Evolutionary conservation across 2,888 invertebrate genomes (phyloP), one percentile per base, ranked within the genome.

Genomic region (Rhaphigaster nebulosa): DNA sequence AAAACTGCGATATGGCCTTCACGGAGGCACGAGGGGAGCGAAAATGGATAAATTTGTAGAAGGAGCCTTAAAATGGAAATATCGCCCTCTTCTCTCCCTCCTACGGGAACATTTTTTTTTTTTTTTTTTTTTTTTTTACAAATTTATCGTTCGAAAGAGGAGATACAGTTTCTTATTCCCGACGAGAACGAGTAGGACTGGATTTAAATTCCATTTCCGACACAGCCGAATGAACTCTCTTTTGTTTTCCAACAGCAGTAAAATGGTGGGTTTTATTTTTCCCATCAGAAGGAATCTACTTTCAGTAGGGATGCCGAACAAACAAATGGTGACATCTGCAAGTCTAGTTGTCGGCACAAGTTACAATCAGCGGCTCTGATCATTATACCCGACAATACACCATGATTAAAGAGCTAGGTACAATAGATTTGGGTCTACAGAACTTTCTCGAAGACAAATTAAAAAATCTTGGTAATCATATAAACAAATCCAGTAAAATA

Each of bases 141-240:
- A 76, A 76, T 76, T 76, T 76, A 76, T 76, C 10, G 70, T 76
- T 38, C 8, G 70, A 38, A 38, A 34, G 65, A 65, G 29, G 65
- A 65, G 65, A 65, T 65, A 65, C 65, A 76, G 70, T 76, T 76
- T 38, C 34, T 76, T 76, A 76, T 76, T 76, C 70, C 70, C 5
- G 20, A 76, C 34, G 20, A 76, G 70, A 23, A 76, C 20, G 70
- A 23, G 10, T 20, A 34, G 4, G 70, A 26, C 34, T 38, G 70
- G 70, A 76, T 76, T 76, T 76, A 76, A 76, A 76, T 76, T 76
- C 70, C 70, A 76, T 76, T 76, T 76, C 70, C 70, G 38, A 76
- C 70, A 23, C 20, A 10, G 8, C 38, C 3, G 70, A 76, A 76
- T 76, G 70, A 76, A 76, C 38, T 38, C 70, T 38, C 34, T 76